These are phyloP conservation scores for Leptobrachium leishanense DNA, from an alignment of 2,113 vertebrate genomes.

Conservation along the genomic window DNA sequence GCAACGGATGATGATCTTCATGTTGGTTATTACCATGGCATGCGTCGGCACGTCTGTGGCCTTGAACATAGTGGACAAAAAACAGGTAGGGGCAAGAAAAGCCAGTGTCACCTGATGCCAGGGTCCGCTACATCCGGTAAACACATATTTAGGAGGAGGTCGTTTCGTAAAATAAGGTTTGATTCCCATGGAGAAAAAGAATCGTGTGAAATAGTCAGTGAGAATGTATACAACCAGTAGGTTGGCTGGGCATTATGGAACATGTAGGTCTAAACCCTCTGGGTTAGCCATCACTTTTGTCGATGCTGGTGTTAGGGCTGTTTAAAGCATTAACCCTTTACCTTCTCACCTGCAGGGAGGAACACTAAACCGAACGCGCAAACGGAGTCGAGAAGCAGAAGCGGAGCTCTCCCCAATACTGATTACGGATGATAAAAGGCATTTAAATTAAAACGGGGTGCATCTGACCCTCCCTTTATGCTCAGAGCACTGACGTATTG, in stretches of 20 bases:
- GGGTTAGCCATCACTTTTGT: neutral
- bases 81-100: slow-evolving; percentile 62
- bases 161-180: neutral
- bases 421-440: slow-evolving; percentile 29
- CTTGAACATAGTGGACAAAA: slow-evolving; percentile 74
- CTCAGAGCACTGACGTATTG: neutral
- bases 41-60: slow-evolving; percentile 68
- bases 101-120: no score
- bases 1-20: slow-evolving; percentile 80
- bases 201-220: neutral
- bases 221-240: neutral
- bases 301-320: neutral
- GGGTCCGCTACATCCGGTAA: no score
- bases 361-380: slow-evolving; percentile 73
- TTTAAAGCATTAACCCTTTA: neutral
- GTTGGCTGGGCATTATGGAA: neutral
- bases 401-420: slow-evolving; percentile 58
- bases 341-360: slow-evolving; percentile 62
- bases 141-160: neutral
- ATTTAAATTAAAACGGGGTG: slow-evolving; percentile 37
- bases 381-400: slow-evolving; percentile 51
- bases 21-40: slow-evolving; percentile 73
- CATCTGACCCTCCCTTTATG: no score
- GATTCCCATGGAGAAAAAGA: neutral
- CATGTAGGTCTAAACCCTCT: no score